Base-by-base conservation (phyloP, 2,888 invertebrate genomes). In the Disparrhopalites patrizii region DNA sequence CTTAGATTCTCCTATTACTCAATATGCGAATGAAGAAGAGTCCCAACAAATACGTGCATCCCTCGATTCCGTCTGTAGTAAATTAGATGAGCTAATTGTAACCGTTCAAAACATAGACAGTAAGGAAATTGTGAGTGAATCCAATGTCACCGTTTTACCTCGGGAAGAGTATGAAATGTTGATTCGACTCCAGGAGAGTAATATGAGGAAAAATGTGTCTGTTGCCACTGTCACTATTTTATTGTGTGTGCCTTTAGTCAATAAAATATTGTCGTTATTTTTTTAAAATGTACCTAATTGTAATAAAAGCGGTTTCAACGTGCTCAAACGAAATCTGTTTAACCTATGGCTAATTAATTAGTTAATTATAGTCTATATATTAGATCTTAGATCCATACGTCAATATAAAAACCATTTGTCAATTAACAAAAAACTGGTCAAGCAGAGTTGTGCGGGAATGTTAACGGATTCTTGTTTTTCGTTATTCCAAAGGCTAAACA, bases 181-280 rank as follows among this genome's bases (percentile, higher is more conserved):
- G 7, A 25, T 40, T 15, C 23, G 15, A 27, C 10, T 57, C 10
- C 33, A 40, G 36, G 38, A 57, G 13, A 57, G 40, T n/a, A 20
- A 36, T 25, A 25, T 57, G 25, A 38, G 38, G 10, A 57, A 38
- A 27, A 20, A 31, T 25, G 38, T 57, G 18, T 23, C 38, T 2
- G 25, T 25, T 40, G 57, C 57, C n/a, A 57, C 57, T 36, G 23
- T 27, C 4, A 57, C 57, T 5, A 28, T 55, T n/a, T 27, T 55
- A 31, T 33, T 56, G 38, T 20, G 38, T 20, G 56, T 56, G 36
- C 38, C 56, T 56, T 20, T 56, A 25, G 20, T 56, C 10, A 36
- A 31, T 38, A 56, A 36, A 56, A 1, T 55, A 4, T 31, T 55
- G 20, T 28, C 31, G 3, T 4, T 20, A 10, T 55, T 27, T 55